Base-by-base conservation (phyloP, 2,888 invertebrate species). In the Diplolepis rosae region DNA sequence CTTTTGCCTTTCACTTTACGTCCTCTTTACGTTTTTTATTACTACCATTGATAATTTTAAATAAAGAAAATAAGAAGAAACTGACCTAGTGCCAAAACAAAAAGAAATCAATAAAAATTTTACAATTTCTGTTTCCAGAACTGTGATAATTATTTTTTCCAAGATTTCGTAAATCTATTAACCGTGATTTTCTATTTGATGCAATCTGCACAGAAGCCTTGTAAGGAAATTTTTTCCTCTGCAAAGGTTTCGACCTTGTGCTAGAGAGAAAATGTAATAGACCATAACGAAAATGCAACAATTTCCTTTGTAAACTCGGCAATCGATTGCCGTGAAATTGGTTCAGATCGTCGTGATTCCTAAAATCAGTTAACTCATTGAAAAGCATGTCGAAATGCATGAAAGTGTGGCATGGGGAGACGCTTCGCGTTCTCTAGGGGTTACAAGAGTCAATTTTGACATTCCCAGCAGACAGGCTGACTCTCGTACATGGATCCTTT, bases 321-420 rank as follows among this genome's bases (percentile, higher is more conserved):
- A 61, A 61, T 61, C 61, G 61, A 61, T 39, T 61, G 54, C 18
- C 18, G 32, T 32, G 11, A 18, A 54, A 18, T 4, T 15, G 18
- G 13, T 54, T 32, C 1, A 39, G 6, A 6, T 56, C 71, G 61
- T 22, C 69, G 75, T 72, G 72, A 77, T 77, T 75, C 70, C 66
- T 71, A 56, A 75, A 77, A 77, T 77, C 74, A 77, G 73, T 74
- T 77, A 65, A 65, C 67, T 56, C 69, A 74, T 74, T 73, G 73
- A 77, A 77, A 70, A 72, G 76, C 74, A 71, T 70, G 71, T 71
- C 74, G 69, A 77, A 73, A 74, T 66, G 74, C 6, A 42, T 72
- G 70, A 68, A 76, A 74, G 74, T 72, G 68, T 71, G 71, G 74
- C 70, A 73, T 68, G 70, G 73, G n/a, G 13, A n/a, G 32, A 15